These are phyloP conservation scores for Sebastes hubbsi DNA, from an alignment of 2,797 vertebrate species.

Conservation along the genomic window DNA sequence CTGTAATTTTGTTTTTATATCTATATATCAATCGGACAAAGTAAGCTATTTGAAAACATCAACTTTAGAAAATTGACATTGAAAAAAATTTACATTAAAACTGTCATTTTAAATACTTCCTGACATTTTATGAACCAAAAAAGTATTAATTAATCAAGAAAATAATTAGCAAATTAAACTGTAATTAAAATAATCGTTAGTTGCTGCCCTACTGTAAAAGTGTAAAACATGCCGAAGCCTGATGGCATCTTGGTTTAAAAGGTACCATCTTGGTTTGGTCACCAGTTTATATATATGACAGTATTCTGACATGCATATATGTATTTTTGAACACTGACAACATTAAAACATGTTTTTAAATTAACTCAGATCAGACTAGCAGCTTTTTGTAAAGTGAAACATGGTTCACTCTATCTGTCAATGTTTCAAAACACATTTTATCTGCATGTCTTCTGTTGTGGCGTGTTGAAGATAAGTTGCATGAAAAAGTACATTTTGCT, in stretches of 20 bases:
- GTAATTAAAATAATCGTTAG: neutral
- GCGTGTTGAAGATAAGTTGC: neutral
- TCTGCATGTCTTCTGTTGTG: constrained; percentile 3
- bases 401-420: neutral
- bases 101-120: too few species aligned
- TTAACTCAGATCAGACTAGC: neutral
- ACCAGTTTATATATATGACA: neutral
- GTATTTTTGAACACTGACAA: neutral
- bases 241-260: neutral
- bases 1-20: too few species aligned
- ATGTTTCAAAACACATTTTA: neutral
- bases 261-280: neutral
- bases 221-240: neutral
- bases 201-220: neutral
- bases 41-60: too few species aligned
- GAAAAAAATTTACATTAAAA: too few species aligned
- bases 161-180: neutral
- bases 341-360: neutral
- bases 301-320: neutral
- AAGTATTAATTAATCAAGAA: too few species aligned
- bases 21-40: too few species aligned
- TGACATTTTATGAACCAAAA: too few species aligned
- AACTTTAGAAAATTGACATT: too few species aligned
- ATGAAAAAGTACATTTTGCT: neutral
- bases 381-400: neutral